Evolutionary conservation across 2,113 vertebrate species (phyloP).

Genomic region (Thomomys bottae): DNA sequence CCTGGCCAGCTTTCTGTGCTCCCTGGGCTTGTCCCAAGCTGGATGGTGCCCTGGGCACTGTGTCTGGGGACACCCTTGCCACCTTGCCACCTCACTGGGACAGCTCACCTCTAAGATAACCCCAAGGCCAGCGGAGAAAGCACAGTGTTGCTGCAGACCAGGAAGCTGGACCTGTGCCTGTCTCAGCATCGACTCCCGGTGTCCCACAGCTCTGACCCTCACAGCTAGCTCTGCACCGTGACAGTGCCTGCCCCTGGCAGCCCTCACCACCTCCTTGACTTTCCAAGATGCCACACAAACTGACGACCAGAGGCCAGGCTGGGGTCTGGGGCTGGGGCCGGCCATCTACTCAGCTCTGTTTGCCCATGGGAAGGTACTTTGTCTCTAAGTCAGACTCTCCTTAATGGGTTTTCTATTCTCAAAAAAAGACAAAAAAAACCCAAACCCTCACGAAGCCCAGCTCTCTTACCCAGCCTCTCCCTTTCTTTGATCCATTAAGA

Average conservation of each 20-base stretch:
- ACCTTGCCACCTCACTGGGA: fast-evolving
- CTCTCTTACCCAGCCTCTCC: slow-evolving; percentile 55
- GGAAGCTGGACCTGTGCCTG: fast-evolving
- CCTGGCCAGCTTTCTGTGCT: fast-evolving
- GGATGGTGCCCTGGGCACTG: background rate
- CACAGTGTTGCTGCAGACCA: fast-evolving
- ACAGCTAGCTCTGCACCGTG: fast-evolving
- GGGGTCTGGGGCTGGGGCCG: no score
- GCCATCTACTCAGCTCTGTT: background rate
- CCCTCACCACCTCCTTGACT: no score
- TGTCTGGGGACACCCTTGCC: background rate
- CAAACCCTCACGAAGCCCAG: background rate
- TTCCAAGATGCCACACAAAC: background rate
- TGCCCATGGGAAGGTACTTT: background rate
- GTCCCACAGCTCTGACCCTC: no score
- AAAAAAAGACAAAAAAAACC: background rate
- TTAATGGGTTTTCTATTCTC: slow-evolving; percentile 59
- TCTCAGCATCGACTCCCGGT: no score
- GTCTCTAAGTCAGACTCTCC: background rate
- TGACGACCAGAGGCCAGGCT: background rate
- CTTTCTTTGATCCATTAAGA: slow-evolving; percentile 81
- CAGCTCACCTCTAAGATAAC: background rate
- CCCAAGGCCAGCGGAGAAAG: background rate
- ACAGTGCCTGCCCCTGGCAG: background rate
- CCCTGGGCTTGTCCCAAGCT: no score